Evolutionary conservation across 2,113 vertebrate genomes (phyloP), one percentile per base, ranked within the genome.

Genomic region (Poicephalus meyeri): DNA sequence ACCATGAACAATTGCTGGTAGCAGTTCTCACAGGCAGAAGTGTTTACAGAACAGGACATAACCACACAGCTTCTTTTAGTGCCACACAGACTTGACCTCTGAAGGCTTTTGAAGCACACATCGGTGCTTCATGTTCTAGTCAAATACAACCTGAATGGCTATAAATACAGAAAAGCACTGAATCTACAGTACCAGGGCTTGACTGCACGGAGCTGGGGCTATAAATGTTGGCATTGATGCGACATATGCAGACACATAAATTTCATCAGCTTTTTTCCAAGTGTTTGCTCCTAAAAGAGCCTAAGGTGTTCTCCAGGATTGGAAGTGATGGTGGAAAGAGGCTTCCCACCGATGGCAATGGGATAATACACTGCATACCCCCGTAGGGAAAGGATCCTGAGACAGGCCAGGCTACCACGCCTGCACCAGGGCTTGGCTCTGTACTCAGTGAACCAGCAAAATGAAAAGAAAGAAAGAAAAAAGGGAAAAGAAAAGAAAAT

Each of bases 1-100:
- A 88, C 60, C 70, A 91, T 89, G 94, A 97, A 93, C 94, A 97
- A 93, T 80, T 97, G 94, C 93, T 97, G 83, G 84, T 84, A 97
- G 89, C 90, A 94, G 95, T 95, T 91, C 56, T 90, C 73, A 93
- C 33, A 89, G 80, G 91, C 71, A 65, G 21, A 81, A 84, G 70
- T 84, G 89, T 91, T 96, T 93, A 97, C 94, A 89, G 68, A 98
- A 95, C 80, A 96, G 56, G 87, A 96, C 82, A 61, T 37, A 89
- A 78, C 58, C 69, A 89, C 70, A 46, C 66, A 46, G 78, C 37
- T 85, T 19, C 53, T 3, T 78, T 81, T 24, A 91, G 86, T 50
- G 91, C 41, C 88, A 91, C 86, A 41, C 0, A 77, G 88, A 94
- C n/a, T 12, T 28, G 61, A 80, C 73, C 56, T 72, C 91, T 77